Percentiles rank a stretch among this genome's conserved stretches.
These are phyloP conservation scores for Pluvianellus socialis DNA, from an alignment of 2,113 vertebrate genomes.

Conservation along the genomic window DNA sequence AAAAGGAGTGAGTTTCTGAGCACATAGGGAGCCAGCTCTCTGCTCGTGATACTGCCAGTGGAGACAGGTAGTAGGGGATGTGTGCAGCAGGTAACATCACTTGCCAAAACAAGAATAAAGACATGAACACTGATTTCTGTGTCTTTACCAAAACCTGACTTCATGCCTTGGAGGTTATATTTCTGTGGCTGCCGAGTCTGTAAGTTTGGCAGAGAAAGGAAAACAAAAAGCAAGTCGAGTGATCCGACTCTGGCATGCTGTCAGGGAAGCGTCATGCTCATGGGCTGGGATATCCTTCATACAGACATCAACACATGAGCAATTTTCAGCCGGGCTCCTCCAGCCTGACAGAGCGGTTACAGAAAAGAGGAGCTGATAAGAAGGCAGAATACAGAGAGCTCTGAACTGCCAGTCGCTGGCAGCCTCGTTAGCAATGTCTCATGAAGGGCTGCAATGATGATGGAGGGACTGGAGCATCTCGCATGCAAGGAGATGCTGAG, in stretches of 20 bases:
- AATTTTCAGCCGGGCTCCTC: background rate
- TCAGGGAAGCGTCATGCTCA: background rate
- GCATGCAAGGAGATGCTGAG: background rate
- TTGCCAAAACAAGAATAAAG: background rate
- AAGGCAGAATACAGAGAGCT: background rate
- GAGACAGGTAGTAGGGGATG: background rate
- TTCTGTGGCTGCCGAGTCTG: slow-evolving; percentile 26
- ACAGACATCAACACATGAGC: background rate
- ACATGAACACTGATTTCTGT: background rate
- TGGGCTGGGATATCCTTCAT: background rate
- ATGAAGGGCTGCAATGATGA: background rate
- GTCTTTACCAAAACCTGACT: background rate
- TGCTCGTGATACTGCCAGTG: background rate
- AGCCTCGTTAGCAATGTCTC: background rate
- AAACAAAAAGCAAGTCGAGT: background rate
- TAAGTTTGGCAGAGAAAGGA: background rate
- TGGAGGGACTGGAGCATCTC: background rate
- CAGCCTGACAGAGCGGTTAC: background rate
- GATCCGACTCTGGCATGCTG: background rate
- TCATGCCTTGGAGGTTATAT: background rate
- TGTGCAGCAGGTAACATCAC: background rate
- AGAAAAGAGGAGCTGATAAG: background rate
- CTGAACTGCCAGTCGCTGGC: background rate
- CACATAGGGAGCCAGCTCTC: background rate
- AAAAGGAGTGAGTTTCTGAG: background rate